These are phyloP conservation scores for Podocnemis expansa DNA, from an alignment of 2,113 vertebrate genomes.

Conservation along the genomic window DNA sequence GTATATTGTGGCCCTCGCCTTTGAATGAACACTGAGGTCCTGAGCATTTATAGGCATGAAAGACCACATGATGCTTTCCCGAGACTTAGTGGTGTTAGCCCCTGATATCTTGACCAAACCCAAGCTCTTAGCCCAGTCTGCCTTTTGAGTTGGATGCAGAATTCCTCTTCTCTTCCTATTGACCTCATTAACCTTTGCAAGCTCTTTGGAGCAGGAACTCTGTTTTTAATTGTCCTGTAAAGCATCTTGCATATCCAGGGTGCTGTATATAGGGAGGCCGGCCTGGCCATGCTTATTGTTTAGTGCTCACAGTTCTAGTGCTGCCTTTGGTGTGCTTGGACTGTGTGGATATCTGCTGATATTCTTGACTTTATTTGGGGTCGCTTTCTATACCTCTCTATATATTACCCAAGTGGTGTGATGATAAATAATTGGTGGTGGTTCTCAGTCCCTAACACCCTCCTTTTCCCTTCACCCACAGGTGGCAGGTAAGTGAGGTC, in stretches of 20 bases:
- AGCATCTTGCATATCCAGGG: background rate
- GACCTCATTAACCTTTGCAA: background rate
- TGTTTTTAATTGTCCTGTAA: fast-evolving
- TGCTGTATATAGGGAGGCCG: background rate
- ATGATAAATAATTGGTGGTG: background rate
- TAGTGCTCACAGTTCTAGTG: background rate
- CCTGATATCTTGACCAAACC: fast-evolving
- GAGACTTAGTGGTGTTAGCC: fast-evolving
- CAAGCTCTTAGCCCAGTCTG: background rate
- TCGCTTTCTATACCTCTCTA: background rate
- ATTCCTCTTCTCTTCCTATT: background rate
- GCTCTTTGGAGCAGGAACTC: fast-evolving
- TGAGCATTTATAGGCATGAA: background rate
- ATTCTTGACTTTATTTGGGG: background rate
- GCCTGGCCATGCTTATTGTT: background rate
- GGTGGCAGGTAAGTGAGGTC: background rate
- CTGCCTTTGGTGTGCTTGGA: background rate
- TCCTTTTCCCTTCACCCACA: too few species aligned
- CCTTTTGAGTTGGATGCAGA: fast-evolving
- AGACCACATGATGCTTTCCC: background rate
- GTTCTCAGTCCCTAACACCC: background rate
- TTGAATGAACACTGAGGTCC: background rate
- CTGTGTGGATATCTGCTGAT: fast-evolving
- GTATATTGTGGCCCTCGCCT: background rate
- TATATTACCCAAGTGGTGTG: background rate